A percentile compares a stretch with the other conserved stretches of the same genome.
phyloP scores from a whole-genome alignment of 2,888 invertebrate species.

The Entomobrya multifasciata region DNA sequence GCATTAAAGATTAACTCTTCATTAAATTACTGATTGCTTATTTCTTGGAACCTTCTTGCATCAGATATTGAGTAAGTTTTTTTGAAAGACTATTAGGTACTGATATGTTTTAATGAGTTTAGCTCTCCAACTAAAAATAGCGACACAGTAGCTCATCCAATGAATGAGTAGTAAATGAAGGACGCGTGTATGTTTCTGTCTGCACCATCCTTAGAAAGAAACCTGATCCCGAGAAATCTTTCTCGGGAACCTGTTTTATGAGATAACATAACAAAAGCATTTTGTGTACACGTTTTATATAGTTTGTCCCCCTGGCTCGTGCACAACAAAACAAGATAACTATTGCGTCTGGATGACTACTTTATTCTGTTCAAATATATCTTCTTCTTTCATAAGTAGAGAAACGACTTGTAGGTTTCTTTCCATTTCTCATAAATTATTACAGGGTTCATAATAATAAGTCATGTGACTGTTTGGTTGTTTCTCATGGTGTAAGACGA shows the following conservation, averaged over 20 bases:
- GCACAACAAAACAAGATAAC: neutral
- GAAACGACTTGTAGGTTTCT: neutral
- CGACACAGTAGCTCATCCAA: neutral
- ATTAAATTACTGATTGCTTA: neutral
- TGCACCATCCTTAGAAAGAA: neutral
- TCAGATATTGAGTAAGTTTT: neutral
- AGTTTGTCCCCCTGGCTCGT: neutral
- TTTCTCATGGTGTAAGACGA: neutral
- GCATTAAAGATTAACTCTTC: too few relatives aligned
- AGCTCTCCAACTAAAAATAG: neutral
- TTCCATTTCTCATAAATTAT: neutral
- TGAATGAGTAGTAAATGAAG: conserved; percentile 11
- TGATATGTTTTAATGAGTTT: neutral
- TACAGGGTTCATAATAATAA: neutral
- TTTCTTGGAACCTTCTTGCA: neutral
- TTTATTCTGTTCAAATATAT: neutral
- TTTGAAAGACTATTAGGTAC: too few relatives aligned
- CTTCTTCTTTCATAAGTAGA: neutral
- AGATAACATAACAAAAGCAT: neutral
- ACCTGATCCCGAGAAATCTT: neutral
- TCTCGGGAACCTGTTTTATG: neutral
- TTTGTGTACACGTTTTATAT: neutral
- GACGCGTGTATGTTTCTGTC: neutral
- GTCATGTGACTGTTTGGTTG: neutral
- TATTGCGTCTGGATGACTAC: neutral